A percentile compares a stretch with the other conserved stretches of the same genome.
Conservation (phyloP, 2,888 invertebrate genomes). For the Standfussiana lucernea region DNA sequence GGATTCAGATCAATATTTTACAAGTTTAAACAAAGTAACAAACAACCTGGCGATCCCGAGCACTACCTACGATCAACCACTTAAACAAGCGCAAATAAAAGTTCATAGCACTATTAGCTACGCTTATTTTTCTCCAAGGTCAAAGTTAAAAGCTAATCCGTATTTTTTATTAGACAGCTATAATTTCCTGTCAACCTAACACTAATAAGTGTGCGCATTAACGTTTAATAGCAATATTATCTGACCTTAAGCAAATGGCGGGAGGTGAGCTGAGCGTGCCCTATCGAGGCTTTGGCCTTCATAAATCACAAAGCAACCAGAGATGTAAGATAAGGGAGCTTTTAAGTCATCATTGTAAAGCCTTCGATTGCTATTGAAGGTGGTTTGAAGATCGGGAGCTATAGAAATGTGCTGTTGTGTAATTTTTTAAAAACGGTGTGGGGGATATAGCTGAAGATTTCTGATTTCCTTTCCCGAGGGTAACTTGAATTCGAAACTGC, state of each 20-base stretch:
- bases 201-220: constrained; percentile 48
- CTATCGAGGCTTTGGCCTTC: constrained; percentile 71
- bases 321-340: constrained; percentile 80
- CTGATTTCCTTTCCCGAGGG: not conserved
- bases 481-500: not conserved
- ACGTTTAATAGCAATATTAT: constrained; percentile 52
- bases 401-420: not conserved
- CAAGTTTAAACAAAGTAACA: not conserved
- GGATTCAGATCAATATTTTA: not conserved
- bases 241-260: constrained; percentile 46
- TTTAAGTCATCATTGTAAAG: constrained; percentile 74
- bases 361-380: constrained; percentile 66
- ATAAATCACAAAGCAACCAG: constrained; percentile 81
- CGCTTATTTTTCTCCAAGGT: constrained; percentile 33
- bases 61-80: not conserved
- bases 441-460: not conserved
- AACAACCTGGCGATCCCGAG: not conserved
- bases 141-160: constrained; percentile 31
- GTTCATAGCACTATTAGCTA: not conserved
- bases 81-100: constrained; percentile 10
- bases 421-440: not conserved
- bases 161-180: constrained; percentile 53
- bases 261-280: constrained; percentile 51
- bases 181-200: constrained; percentile 52
- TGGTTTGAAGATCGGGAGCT: not conserved